Evolutionary conservation across 2,113 vertebrate species (phyloP).

Genomic region (Tyrannus savana): DNA sequence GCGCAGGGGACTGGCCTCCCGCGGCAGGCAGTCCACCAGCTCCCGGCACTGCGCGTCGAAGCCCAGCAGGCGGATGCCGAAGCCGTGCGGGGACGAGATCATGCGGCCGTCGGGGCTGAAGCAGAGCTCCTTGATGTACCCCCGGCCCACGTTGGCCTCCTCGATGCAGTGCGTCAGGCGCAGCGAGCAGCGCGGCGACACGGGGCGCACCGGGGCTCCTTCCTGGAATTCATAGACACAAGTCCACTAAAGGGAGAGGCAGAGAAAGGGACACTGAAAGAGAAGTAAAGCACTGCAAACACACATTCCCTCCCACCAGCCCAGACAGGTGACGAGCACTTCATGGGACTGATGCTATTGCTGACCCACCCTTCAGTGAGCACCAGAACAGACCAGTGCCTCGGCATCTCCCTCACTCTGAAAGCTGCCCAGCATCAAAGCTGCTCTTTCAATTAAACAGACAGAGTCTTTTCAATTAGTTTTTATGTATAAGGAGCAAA

Average conservation of each 20-base stretch:
- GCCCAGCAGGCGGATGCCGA: conserved; percentile 93
- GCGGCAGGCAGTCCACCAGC: conserved; percentile 93
- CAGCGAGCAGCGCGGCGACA: conserved; percentile 92
- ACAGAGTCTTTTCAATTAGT: not conserved
- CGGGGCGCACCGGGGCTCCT: conserved; percentile 80
- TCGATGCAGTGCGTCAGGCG: conserved; percentile 96
- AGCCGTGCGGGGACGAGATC: conserved; percentile 96
- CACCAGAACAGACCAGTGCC: not conserved
- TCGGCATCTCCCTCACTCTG: not conserved
- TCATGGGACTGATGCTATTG: not conserved
- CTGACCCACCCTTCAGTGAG: not conserved
- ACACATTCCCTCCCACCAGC: not conserved
- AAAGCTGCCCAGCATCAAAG: not conserved
- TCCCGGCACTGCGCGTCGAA: conserved; percentile 92
- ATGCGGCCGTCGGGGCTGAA: conserved; percentile 98
- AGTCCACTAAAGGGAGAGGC: conserved; percentile 86
- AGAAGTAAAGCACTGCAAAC: not conserved
- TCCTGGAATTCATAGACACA: conserved; percentile 99
- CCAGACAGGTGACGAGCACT: rapidly evolving
- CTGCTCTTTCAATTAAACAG: not conserved
- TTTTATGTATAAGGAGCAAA: not conserved
- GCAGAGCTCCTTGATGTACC: conserved; percentile 98
- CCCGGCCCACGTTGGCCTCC: conserved; percentile 95
- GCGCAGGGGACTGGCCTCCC: conserved; percentile 86
- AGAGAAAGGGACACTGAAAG: conserved; percentile 46